Evolutionary conservation across 2,113 vertebrate species (phyloP).

Genomic region (Clinocottus analis): DNA sequence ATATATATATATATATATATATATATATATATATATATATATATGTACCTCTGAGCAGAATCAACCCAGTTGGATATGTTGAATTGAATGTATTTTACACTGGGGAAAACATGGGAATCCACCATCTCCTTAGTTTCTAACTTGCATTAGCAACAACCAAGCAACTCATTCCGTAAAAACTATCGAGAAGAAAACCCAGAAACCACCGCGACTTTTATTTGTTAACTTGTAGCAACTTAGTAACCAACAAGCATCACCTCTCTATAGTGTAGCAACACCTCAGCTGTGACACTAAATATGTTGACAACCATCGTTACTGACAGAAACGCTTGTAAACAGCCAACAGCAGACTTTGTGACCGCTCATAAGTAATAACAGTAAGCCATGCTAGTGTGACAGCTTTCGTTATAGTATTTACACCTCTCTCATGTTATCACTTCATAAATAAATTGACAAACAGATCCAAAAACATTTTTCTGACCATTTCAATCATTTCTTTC

Average conservation of each 20-base stretch:
- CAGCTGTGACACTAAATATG: not conserved
- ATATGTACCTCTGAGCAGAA: conserved; percentile 5
- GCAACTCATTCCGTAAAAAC: not conserved
- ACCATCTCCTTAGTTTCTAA: conserved; percentile 16
- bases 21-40: no score
- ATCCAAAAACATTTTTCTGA: not conserved
- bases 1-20: no score
- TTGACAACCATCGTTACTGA: not conserved
- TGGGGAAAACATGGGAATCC: conserved; percentile 28
- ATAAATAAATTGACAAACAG: not conserved
- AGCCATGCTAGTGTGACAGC: not conserved
- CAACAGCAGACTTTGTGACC: not conserved
- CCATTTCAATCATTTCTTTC: conserved; percentile 11
- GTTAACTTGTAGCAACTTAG: not conserved
- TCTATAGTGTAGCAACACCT: not conserved
- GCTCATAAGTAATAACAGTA: not conserved
- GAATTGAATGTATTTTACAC: conserved; percentile 21
- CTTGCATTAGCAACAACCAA: conserved; percentile 3
- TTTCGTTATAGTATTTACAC: no score
- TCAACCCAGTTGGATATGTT: conserved; percentile 8
- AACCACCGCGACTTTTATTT: not conserved
- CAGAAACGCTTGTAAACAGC: not conserved
- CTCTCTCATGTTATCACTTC: not conserved
- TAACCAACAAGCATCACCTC: not conserved
- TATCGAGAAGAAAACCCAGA: not conserved